These are phyloP conservation scores for Palythoa grandis DNA, from an alignment of 92 coral and sea anemone genomes.

Conservation along the genomic window DNA sequence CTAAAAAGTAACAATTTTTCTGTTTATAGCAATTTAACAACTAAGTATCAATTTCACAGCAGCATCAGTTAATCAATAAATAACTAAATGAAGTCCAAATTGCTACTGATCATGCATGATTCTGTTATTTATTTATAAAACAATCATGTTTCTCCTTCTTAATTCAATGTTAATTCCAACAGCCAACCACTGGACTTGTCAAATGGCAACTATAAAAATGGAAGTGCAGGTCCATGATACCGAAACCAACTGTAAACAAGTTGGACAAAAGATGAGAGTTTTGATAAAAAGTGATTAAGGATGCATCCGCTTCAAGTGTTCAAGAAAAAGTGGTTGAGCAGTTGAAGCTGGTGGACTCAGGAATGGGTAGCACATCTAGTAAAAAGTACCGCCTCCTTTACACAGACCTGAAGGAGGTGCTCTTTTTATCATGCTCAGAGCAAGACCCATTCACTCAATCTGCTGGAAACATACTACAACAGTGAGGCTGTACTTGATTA, in stretches of 20 bases:
- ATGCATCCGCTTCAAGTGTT: slow-evolving; percentile 32
- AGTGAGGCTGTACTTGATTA: too few species aligned
- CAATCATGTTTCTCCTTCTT: slow-evolving; percentile 3
- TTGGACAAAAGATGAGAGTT: slow-evolving; percentile 37
- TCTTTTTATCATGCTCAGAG: slow-evolving; percentile 29
- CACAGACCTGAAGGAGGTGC: slow-evolving; percentile 46
- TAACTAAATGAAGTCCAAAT: slow-evolving; percentile 8
- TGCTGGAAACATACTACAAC: slow-evolving; percentile 44
- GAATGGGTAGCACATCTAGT: background rate
- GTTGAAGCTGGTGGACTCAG: slow-evolving; percentile 44
- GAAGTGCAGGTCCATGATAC: slow-evolving; percentile 17
- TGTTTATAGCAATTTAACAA: background rate
- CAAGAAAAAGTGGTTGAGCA: slow-evolving; percentile 38
- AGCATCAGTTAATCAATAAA: background rate
- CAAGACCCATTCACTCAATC: slow-evolving; percentile 19
- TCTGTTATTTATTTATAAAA: slow-evolving; percentile 17
- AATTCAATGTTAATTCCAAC: slow-evolving; percentile 13
- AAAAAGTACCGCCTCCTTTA: slow-evolving; percentile 42
- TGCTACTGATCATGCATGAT: background rate
- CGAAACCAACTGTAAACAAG: slow-evolving; percentile 46
- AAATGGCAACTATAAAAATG: slow-evolving; percentile 23
- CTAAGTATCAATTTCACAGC: background rate
- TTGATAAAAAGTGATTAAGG: slow-evolving; percentile 22
- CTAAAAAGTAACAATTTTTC: background rate
- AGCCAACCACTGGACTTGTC: slow-evolving; percentile 45